Evolutionary conservation across 1,140 invertebrate species (phyloP).

Genomic region (Drosophila novamexicana): DNA sequence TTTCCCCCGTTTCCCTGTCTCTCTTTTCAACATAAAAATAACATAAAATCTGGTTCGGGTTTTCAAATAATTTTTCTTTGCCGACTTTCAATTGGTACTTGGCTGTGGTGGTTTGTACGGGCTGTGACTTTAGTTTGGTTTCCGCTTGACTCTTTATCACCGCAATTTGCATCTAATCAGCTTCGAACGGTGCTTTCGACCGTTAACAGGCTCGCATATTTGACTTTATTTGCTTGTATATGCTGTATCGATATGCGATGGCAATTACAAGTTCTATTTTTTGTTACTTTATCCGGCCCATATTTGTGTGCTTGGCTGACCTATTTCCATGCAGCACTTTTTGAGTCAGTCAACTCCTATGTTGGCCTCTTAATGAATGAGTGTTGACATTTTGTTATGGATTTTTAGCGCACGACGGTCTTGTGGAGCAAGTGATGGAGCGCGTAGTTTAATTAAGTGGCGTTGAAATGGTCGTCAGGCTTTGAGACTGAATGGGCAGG

Average conservation of each 20-base stretch:
- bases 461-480: slow-evolving; percentile 41
- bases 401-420: slow-evolving; percentile 5
- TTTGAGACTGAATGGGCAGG: slow-evolving; percentile 1
- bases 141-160: slow-evolving; percentile 66
- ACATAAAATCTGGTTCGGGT: slow-evolving; percentile 67
- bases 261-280: slow-evolving; percentile 57
- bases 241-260: slow-evolving; percentile 38
- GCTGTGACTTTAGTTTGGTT: slow-evolving; percentile 62
- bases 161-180: slow-evolving; percentile 76
- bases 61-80: slow-evolving; percentile 43
- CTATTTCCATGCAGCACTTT: slow-evolving; percentile 28
- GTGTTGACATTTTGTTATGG: slow-evolving; percentile 55
- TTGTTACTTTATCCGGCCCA: slow-evolving; percentile 22
- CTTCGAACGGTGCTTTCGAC: slow-evolving; percentile 37
- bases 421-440: slow-evolving; percentile 5
- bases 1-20: background rate
- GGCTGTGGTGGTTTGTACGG: slow-evolving; percentile 41
- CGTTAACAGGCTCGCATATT: slow-evolving; percentile 43
- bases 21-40: slow-evolving; percentile 70
- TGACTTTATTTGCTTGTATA: slow-evolving; percentile 63
- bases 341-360: slow-evolving; percentile 19
- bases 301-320: slow-evolving; percentile 26
- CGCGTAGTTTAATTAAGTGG: slow-evolving; percentile 72
- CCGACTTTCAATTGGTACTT: slow-evolving; percentile 44
- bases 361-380: slow-evolving; percentile 55